Evolutionary conservation across 2,888 invertebrate genomes (phyloP).

Genomic region (Xestia sexstrigata): DNA sequence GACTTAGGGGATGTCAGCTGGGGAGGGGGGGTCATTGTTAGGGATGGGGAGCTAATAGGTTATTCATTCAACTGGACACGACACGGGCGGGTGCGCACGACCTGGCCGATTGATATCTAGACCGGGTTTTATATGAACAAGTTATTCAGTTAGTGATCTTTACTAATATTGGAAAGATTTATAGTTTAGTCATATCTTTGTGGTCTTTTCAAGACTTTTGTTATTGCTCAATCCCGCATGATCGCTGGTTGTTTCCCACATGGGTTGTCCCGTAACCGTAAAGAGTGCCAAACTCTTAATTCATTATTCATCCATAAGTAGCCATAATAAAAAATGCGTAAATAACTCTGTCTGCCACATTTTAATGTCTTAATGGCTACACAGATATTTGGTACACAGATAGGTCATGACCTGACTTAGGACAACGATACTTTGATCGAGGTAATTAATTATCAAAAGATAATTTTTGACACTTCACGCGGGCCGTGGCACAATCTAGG

Average conservation of each 20-base stretch:
- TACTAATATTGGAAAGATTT: not conserved
- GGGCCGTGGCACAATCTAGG: not conserved
- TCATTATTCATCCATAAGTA: not conserved
- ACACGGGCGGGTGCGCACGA: constrained; percentile 38
- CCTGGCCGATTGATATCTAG: constrained; percentile 7
- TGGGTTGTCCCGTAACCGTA: not conserved
- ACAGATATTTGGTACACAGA: not conserved
- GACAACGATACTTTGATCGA: not conserved
- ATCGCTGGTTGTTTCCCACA: not conserved
- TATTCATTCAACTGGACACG: constrained; percentile 36
- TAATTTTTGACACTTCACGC: not conserved
- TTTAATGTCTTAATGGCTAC: no score
- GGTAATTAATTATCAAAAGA: not conserved
- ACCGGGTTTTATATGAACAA: constrained; percentile 8
- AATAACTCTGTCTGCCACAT: not conserved
- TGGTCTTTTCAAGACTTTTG: not conserved
- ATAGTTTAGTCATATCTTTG: not conserved
- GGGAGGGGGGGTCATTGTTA: not conserved
- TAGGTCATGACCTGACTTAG: not conserved
- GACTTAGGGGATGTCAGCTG: not conserved
- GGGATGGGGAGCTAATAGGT: constrained; percentile 18
- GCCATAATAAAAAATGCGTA: not conserved
- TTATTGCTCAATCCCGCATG: not conserved
- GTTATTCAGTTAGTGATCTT: constrained; percentile 3
- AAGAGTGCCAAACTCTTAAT: no score